Evolutionary conservation across 1,140 invertebrate species (phyloP).

Genomic region (Drosophila kanapiae): DNA sequence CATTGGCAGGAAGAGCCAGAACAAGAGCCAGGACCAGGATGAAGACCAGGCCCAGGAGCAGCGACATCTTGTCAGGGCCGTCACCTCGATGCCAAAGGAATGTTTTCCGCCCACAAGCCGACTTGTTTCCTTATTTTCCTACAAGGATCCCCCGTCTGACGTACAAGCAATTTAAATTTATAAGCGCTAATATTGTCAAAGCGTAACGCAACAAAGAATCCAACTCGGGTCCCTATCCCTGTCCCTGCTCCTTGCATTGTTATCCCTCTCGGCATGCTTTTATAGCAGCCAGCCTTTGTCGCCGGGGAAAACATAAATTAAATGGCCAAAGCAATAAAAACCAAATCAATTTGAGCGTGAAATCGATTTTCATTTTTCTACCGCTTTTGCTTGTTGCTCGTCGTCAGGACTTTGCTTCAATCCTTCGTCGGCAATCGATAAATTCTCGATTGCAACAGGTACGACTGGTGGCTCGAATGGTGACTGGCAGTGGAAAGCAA

Average conservation of each 20-base stretch:
- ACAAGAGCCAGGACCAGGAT: not conserved
- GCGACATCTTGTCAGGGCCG: constrained; percentile 62
- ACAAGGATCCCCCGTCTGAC: constrained; percentile 8
- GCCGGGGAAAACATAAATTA: constrained; percentile 66
- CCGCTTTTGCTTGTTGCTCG: constrained; percentile 33
- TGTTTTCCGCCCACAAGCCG: constrained; percentile 44
- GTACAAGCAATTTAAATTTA: constrained; percentile 71
- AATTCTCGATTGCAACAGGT: constrained; percentile 72
- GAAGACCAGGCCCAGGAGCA: constrained; percentile 18
- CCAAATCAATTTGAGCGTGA: constrained; percentile 80
- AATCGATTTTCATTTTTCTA: constrained; percentile 74
- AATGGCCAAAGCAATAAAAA: constrained; percentile 75
- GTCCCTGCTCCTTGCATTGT: constrained; percentile 48
- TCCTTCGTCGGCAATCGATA: constrained; percentile 53
- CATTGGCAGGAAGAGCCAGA: constrained; percentile 28
- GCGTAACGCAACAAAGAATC: constrained; percentile 59
- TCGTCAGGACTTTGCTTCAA: not conserved
- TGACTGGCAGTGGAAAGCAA: constrained; percentile 22
- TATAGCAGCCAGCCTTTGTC: constrained; percentile 51
- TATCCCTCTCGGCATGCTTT: constrained; percentile 37
- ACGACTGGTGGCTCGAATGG: constrained; percentile 6
- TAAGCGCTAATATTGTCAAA: constrained; percentile 72
- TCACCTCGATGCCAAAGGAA: constrained; percentile 68
- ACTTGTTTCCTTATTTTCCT: constrained; percentile 37
- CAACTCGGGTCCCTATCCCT: constrained; percentile 11